These are phyloP conservation scores for Poeciliopsis turrubarensis DNA, from an alignment of 2,113 vertebrate genomes.

Conservation along the genomic window DNA sequence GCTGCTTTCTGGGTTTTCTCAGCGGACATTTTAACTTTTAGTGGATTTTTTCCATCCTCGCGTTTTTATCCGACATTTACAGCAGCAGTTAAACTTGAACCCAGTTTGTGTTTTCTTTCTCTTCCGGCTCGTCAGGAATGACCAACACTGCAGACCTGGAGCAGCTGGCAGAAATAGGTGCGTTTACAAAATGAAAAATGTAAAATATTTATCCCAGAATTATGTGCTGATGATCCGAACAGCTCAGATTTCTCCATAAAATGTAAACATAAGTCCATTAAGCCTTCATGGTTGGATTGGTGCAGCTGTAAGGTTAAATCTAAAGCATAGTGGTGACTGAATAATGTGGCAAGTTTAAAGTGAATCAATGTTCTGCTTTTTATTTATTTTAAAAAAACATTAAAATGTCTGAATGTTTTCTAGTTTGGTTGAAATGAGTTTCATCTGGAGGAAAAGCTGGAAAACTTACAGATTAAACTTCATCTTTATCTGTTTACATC, in stretches of 20 bases:
- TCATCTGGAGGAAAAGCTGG: not conserved
- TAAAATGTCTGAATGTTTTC: not conserved
- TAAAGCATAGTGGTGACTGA: not conserved
- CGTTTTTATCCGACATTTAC: not conserved
- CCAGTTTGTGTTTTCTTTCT: not conserved
- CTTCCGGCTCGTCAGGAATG: conserved; percentile 45
- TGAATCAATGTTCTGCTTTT: not conserved
- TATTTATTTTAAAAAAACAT: not conserved
- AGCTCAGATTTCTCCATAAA: no score
- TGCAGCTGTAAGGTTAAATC: not conserved
- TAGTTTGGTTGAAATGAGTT: not conserved
- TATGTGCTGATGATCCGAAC: no score
- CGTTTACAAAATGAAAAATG: conserved; percentile 3
- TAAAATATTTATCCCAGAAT: no score
- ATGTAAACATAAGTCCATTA: no score
- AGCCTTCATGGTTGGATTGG: no score
- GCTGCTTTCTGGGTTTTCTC: not conserved
- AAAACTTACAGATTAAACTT: not conserved
- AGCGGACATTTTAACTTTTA: not conserved
- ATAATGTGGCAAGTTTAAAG: not conserved
- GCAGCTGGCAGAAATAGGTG: conserved; percentile 83
- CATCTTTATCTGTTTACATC: no score
- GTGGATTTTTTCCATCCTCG: not conserved
- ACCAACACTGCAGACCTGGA: conserved; percentile 74
- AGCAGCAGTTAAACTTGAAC: not conserved